Conservation (phyloP, 2,888 invertebrate genomes). For the Dioctria linearis region DNA sequence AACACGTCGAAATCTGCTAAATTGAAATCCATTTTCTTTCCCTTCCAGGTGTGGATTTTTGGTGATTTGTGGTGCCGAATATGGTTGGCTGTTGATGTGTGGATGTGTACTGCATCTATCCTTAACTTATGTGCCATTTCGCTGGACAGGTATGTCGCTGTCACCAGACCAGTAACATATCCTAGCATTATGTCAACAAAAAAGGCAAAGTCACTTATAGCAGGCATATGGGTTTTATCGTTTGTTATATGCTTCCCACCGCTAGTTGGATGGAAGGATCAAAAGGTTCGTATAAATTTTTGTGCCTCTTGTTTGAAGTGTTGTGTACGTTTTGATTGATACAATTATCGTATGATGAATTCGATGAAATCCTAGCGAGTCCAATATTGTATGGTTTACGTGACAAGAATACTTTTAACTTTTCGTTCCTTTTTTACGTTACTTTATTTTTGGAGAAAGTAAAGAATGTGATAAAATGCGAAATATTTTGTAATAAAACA, state of each 20-base stretch:
- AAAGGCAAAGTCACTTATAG: conserved; percentile 88
- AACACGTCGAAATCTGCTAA: too few species aligned
- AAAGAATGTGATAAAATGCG: too few species aligned
- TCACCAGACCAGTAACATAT: conserved; percentile 96
- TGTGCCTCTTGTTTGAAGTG: neutral
- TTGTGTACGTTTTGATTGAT: neutral
- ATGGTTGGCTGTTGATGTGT: conserved; percentile 98
- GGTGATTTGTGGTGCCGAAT: conserved; percentile 96
- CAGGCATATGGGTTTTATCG: conserved; percentile 94
- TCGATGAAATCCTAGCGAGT: neutral
- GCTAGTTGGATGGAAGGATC: conserved; percentile 92
- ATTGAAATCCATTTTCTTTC: conserved; percentile 42
- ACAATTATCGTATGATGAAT: neutral
- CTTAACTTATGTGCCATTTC: conserved; percentile 97
- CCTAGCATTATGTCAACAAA: conserved; percentile 91
- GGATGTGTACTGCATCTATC: conserved; percentile 99
- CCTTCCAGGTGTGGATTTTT: conserved; percentile 92
- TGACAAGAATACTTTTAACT: neutral
- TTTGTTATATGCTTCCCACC: conserved; percentile 98
- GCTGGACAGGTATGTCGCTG: conserved; percentile 95
- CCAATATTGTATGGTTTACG: neutral
- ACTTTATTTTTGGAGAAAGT: too few species aligned
- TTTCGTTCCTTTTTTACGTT: neutral
- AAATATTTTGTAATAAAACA: too few species aligned
- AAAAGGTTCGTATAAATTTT: conserved; percentile 72